Base-by-base conservation (phyloP, 2,113 vertebrate genomes). In the Thunnus thynnus region DNA sequence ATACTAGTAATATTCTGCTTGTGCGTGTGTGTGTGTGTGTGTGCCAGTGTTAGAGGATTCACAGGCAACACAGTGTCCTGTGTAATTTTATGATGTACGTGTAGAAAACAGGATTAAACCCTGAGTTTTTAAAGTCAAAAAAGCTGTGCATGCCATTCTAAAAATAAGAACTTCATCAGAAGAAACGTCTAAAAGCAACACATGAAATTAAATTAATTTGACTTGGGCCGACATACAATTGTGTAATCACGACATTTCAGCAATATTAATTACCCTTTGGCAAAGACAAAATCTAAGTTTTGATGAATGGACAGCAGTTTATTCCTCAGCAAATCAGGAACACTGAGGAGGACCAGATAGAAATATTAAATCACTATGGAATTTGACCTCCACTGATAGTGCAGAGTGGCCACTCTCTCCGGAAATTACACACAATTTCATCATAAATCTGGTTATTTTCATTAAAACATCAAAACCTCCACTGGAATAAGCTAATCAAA, bases 71-170 rank as follows among this genome's bases (percentile, higher is more conserved):
- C 54, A 46, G 41, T 20, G 16, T n/a, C 12, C 10, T 10, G 44
- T 18, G 46, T 62, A 30, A 32, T 46, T 41, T 69, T 41, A 25
- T n/a, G 36, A 50, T 22, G 13, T 47, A 14, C 22, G 50, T 64
- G 67, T 13, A 51, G 51, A 41, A 51, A 57, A 75, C 12, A 27
- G 22, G 48, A 72, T 68, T 41, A 60, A 78, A 65, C 22, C 16
- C 36, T 25, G 46, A 48, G 20, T 65, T 18, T 22, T 65, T 5
- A 55, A 6, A 36, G 50, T 66, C 41, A 27, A 72, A 36, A 76
- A 67, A 14, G 48, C 55, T 9, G 51, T n/a, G 30, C 76, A 86
- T 90, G 86, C 89, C 79, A 4, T 65, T 89, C 81, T 76, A 86
- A 80, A 86, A 84, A 82, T 84, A 86, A 30, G 6, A 2, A 3